Evolutionary conservation across 2,797 vertebrate genomes (phyloP).

Genomic region (Babyrousa celebensis): DNA sequence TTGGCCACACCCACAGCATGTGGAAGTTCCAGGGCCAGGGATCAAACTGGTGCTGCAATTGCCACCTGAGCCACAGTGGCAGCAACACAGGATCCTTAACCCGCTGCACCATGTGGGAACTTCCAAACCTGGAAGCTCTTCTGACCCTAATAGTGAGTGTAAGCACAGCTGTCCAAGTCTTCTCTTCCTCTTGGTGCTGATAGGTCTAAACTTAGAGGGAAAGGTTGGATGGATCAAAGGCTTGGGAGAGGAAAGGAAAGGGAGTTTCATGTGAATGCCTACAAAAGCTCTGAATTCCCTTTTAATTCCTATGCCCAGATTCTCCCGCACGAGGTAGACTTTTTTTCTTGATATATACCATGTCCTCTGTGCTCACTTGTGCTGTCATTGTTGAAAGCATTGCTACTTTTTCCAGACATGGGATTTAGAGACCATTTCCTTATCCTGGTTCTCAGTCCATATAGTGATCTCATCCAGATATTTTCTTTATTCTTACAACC

Average conservation of each 20-base stretch:
- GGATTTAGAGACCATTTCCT: neutral
- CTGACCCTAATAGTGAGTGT: neutral
- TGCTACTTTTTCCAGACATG: neutral
- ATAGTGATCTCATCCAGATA: neutral
- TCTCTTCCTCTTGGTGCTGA: neutral
- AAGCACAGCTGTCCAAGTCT: neutral
- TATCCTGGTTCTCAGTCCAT: neutral
- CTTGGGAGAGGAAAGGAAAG: neutral
- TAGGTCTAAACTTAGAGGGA: neutral
- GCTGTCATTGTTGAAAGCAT: neutral
- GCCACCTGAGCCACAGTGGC: too few species aligned
- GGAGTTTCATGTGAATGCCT: neutral
- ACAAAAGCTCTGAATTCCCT: neutral
- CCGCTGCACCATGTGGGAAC: too few species aligned
- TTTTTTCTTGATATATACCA: neutral
- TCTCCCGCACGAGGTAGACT: neutral
- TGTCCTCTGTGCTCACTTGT: neutral
- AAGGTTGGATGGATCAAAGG: neutral
- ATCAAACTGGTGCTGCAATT: too few species aligned
- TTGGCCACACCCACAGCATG: too few species aligned
- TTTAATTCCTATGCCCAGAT: neutral
- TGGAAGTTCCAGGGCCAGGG: too few species aligned
- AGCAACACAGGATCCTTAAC: too few species aligned
- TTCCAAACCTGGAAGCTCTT: neutral
- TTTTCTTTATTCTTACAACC: neutral